Evolutionary conservation across 2,888 invertebrate genomes (phyloP), one percentile per base, ranked within the genome.

Genomic region (Ennomos fuscantarius): DNA sequence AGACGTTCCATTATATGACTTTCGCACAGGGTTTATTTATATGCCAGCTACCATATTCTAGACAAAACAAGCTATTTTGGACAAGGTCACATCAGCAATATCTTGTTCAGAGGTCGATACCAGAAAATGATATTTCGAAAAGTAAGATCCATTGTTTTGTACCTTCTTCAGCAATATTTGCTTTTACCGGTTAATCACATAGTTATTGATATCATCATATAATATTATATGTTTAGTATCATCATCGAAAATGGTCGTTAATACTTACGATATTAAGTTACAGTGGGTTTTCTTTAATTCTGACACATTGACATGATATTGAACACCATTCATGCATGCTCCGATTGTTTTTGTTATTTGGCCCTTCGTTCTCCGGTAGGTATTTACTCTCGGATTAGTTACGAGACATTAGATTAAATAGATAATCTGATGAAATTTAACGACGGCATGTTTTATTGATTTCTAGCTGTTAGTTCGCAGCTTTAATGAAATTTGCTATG

Each of bases 331-430:
- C 46, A 37, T 39, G 42, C 37, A 42, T 59, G 58, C 53, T 59
- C 58, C 54, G 53, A 41, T 59, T 50, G 45, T 35, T 51, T 34
- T 58, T 37, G 58, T 54, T 45, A 54, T 59, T 54, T 44, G 48
- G 49, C 12, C 37, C 49, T 41, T 41, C 11, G 41, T 49, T 44
- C 49, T 41, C 41, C 24, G 34, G 45, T 59, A 41, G 34, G 45
- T 58, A 41, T 59, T 53, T 34, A 37, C 48, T 59, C 45, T 54
- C 58, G 58, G 58, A 59, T 59, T 59, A 59, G 45, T 58, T 58
- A 58, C 58, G 49, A 53, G 45, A 50, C 52, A 54, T 50, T 48
- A 33, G 45, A 41, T 53, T 59, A 59, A 54, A 49, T 24, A 49
- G 53, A 45, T 59, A 53, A 59, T 45, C 53, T 59, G 52, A 48